Conservation (phyloP, 2,797 vertebrate species). For the Menidia menidia region DNA sequence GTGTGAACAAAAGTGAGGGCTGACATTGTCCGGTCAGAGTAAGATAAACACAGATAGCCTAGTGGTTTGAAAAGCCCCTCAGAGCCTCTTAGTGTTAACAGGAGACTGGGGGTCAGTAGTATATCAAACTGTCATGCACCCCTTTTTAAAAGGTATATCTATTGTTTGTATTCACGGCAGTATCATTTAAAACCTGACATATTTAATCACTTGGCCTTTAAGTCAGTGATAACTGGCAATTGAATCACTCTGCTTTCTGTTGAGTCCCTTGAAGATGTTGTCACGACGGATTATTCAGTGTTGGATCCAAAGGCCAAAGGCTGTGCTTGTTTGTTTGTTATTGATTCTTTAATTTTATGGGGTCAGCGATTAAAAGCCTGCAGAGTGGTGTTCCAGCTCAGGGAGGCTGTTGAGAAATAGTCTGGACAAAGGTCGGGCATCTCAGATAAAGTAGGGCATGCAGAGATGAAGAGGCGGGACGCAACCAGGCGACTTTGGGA, state of each 20-base stretch:
- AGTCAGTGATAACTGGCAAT: background rate
- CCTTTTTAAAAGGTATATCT: conserved; percentile 2
- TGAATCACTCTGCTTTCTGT: background rate
- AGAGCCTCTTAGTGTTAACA: conserved; percentile 42
- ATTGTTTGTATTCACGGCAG: background rate
- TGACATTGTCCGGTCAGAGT: conserved; percentile 21
- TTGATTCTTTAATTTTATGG: conserved; percentile 56
- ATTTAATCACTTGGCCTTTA: background rate
- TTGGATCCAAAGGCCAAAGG: conserved; percentile 59
- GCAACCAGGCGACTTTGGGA: background rate
- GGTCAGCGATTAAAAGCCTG: conserved; percentile 44
- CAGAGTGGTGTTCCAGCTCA: conserved; percentile 21
- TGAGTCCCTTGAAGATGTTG: background rate
- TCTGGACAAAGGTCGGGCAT: conserved; percentile 51
- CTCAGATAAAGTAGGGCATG: conserved; percentile 5
- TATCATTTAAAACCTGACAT: background rate
- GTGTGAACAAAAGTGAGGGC: conserved; percentile 26
- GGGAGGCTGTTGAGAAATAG: conserved; percentile 46
- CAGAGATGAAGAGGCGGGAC: background rate
- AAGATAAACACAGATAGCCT: conserved; percentile 51
- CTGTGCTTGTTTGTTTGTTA: conserved; percentile 47
- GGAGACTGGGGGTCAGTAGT: background rate
- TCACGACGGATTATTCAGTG: background rate
- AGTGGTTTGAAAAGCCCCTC: conserved; percentile 34
- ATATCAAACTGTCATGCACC: conserved; percentile 11